phyloP scores from a whole-genome alignment of 2,797 vertebrate species.

The Trachurus trachurus region DNA sequence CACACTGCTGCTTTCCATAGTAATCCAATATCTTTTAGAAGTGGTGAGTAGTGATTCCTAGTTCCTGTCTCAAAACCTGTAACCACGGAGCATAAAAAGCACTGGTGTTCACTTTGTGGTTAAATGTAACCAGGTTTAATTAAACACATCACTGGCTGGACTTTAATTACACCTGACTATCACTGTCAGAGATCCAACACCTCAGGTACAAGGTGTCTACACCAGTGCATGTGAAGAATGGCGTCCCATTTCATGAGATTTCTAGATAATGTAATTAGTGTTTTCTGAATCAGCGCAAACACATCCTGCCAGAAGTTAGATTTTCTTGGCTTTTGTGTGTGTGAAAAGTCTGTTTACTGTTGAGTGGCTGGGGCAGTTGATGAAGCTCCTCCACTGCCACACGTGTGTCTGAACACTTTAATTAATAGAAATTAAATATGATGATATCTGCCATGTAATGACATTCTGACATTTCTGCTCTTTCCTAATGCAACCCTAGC shows the following conservation, averaged over 20 bases:
- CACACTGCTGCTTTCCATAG: too few relatives aligned
- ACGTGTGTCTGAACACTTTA: not conserved
- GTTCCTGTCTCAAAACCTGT: too few relatives aligned
- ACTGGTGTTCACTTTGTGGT: not conserved
- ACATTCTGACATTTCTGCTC: not conserved
- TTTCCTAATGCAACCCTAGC: not conserved
- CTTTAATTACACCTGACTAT: constrained; percentile 80
- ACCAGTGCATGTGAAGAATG: constrained; percentile 14
- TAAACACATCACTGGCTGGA: constrained; percentile 69
- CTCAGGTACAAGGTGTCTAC: not conserved
- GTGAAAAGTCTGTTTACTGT: too few relatives aligned
- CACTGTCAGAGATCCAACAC: constrained; percentile 48
- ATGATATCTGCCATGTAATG: not conserved
- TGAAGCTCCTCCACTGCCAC: too few relatives aligned
- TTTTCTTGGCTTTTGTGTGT: too few relatives aligned
- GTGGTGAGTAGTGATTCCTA: not conserved
- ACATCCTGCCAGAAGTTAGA: too few relatives aligned
- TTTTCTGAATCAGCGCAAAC: too few relatives aligned
- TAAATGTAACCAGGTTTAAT: constrained; percentile 45
- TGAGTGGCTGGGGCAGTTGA: too few relatives aligned
- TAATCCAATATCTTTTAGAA: not conserved
- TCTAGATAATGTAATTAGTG: not conserved
- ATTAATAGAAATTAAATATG: not conserved
- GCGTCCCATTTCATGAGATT: not conserved
- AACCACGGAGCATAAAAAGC: too few relatives aligned